Evolutionary conservation across 2,113 vertebrate genomes (phyloP).

Genomic region (Taurulus bubalis): DNA sequence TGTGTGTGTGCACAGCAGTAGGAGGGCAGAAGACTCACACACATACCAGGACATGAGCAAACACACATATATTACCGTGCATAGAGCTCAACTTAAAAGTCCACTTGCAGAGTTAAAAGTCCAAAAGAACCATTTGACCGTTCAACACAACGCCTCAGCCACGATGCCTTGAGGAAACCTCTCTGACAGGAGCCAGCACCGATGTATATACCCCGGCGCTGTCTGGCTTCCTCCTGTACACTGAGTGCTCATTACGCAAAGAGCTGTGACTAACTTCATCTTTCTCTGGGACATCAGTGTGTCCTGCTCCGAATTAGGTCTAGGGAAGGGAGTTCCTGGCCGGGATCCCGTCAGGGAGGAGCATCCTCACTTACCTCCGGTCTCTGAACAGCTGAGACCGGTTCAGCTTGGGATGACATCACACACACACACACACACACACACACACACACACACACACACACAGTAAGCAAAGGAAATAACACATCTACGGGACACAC

Average conservation of each 20-base stretch:
- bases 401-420: too few relatives aligned
- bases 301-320: background rate
- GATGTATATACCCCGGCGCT: slow-evolving; percentile 39
- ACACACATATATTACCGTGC: background rate
- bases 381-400: too few relatives aligned
- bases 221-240: slow-evolving; percentile 40
- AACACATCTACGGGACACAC: too few relatives aligned
- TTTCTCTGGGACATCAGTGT: background rate
- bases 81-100: background rate
- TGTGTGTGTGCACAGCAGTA: slow-evolving; percentile 44
- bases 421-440: too few relatives aligned
- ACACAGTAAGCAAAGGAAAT: too few relatives aligned
- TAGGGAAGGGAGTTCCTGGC: slow-evolving; percentile 21
- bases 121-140: slow-evolving; percentile 17
- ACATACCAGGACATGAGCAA: slow-evolving; percentile 11
- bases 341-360: background rate
- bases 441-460: background rate
- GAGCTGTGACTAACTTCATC: slow-evolving; percentile 46
- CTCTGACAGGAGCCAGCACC: slow-evolving; percentile 48
- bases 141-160: slow-evolving; percentile 31
- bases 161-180: slow-evolving; percentile 39
- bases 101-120: slow-evolving; percentile 26
- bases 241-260: slow-evolving; percentile 63
- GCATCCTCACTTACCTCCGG: background rate
- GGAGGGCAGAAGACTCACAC: slow-evolving; percentile 45